Percentiles rank a stretch among this genome's conserved stretches.
Evolutionary conservation across 1,140 invertebrate genomes (phyloP).

Genomic region (Nilaparvata lugens): DNA sequence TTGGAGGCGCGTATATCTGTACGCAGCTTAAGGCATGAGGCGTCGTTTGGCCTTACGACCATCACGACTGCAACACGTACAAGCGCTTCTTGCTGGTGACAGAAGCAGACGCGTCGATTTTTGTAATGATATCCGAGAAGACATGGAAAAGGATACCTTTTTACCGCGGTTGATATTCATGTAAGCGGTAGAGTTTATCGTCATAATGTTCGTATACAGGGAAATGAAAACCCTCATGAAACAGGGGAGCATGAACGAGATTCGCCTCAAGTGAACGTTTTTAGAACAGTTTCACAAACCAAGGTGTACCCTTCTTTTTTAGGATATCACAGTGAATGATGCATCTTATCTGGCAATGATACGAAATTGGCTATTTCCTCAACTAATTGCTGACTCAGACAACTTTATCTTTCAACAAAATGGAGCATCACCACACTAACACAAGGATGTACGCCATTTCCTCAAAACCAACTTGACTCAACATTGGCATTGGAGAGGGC

Average conservation of each 20-base stretch:
- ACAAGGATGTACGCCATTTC: not conserved
- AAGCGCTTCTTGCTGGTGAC: no score
- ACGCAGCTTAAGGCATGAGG: not conserved
- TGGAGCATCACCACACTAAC: not conserved
- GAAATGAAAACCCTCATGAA: conserved; percentile 9
- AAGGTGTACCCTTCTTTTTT: conserved; percentile 13
- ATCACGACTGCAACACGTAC: conserved; percentile 7
- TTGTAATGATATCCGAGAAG: no score
- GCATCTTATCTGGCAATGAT: conserved; percentile 15
- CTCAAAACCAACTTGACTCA: not conserved
- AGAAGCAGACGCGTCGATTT: no score
- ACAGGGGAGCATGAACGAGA: conserved; percentile 11
- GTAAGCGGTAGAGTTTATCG: conserved; percentile 1
- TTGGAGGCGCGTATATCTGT: no score
- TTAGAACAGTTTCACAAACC: not conserved
- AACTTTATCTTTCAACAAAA: not conserved
- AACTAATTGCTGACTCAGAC: not conserved
- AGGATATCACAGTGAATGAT: conserved; percentile 1
- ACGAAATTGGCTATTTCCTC: not conserved
- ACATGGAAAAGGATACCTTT: no score
- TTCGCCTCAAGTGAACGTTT: conserved; percentile 1
- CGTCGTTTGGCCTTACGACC: conserved; percentile 5
- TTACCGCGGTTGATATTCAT: no score
- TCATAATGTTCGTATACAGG: conserved; percentile 12
- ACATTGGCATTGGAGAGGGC: not conserved